These are phyloP conservation scores for Bombus terrestris DNA, from an alignment of 1,140 invertebrate species.

Conservation along the genomic window DNA sequence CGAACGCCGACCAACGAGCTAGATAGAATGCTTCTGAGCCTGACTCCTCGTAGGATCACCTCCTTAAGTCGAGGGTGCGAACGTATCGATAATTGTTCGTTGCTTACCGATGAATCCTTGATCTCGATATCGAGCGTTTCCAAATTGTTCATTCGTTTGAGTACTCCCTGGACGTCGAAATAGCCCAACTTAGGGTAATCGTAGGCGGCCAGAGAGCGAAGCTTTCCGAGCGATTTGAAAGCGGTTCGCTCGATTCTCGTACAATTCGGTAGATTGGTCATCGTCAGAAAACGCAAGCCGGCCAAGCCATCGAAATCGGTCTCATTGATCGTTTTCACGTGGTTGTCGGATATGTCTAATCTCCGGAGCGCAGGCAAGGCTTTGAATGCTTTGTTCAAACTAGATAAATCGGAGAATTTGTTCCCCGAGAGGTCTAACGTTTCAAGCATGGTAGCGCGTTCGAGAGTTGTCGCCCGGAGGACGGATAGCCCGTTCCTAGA, in stretches of 20 bases:
- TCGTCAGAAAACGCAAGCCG: constrained; percentile 86
- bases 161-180: constrained; percentile 91
- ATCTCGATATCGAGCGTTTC: constrained; percentile 92
- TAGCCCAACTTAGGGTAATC: constrained; percentile 91
- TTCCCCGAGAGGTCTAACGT: constrained; percentile 91
- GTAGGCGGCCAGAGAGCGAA: constrained; percentile 88
- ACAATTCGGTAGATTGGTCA: constrained; percentile 87
- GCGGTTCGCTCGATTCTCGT: constrained; percentile 91
- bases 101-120: constrained; percentile 91
- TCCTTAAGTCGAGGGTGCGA: constrained; percentile 90
- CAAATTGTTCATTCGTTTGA: constrained; percentile 87
- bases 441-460: constrained; percentile 90
- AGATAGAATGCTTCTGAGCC: constrained; percentile 90
- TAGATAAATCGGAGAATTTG: constrained; percentile 85
- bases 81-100: constrained; percentile 90
- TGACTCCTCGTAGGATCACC: constrained; percentile 88
- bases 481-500: constrained; percentile 89
- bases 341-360: constrained; percentile 91
- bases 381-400: constrained; percentile 72
- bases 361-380: constrained; percentile 86
- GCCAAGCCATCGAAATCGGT: constrained; percentile 89
- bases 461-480: constrained; percentile 87
- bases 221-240: constrained; percentile 88
- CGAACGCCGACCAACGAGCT: constrained; percentile 92
- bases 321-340: constrained; percentile 87